A percentile compares a stretch with the other conserved stretches of the same genome.
Evolutionary conservation across 2,797 vertebrate species (phyloP).

Genomic region (Melopsittacus undulatus): DNA sequence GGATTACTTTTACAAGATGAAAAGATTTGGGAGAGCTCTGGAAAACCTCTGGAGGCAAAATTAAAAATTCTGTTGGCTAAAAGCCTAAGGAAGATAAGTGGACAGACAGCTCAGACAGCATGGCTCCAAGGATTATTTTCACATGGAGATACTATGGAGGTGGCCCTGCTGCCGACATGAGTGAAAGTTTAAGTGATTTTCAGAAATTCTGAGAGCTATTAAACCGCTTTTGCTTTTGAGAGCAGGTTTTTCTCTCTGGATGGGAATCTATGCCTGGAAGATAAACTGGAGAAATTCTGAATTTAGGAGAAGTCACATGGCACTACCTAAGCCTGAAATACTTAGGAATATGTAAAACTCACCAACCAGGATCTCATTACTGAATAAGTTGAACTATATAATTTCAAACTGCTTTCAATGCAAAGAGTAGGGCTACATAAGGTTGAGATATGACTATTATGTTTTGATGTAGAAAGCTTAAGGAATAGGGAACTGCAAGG

Average conservation of each 20-base stretch:
- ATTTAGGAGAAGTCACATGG: neutral
- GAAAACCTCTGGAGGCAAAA: neutral
- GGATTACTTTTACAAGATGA: neutral
- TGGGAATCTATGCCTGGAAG: neutral
- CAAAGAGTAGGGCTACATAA: neutral
- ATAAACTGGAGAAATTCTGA: neutral
- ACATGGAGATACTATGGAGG: accelerated
- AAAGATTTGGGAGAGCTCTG: neutral
- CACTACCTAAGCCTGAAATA: neutral
- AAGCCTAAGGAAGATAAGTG: neutral
- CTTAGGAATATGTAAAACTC: neutral
- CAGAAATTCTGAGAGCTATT: neutral
- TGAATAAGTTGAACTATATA: neutral
- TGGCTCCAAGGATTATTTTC: neutral
- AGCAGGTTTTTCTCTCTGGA: neutral
- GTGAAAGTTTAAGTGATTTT: neutral
- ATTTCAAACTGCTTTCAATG: neutral
- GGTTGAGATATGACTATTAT: neutral
- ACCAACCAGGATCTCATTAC: neutral
- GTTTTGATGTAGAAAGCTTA: neutral
- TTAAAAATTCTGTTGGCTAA: neutral
- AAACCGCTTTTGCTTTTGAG: neutral
- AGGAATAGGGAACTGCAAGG: neutral
- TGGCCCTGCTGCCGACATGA: neutral
- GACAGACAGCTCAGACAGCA: accelerated